Conservation (phyloP, 2,888 invertebrate species). For the Augiades crinisus region DNA sequence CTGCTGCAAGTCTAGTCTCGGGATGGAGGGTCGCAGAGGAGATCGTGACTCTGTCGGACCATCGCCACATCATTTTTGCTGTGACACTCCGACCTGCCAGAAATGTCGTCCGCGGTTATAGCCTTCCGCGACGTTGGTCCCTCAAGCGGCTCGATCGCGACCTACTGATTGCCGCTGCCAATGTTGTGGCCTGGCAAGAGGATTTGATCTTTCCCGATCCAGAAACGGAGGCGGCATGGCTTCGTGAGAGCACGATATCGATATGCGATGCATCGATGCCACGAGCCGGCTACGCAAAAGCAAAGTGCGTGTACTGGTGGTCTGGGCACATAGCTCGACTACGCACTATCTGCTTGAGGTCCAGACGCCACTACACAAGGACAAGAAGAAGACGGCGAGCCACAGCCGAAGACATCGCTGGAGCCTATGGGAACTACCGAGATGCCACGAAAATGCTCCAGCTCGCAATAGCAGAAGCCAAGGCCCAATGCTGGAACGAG, state of each 20-base stretch:
- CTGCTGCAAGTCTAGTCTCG: neutral
- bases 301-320: slow-evolving; percentile 30
- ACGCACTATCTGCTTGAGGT: slow-evolving; percentile 5
- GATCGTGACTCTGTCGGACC: slow-evolving; percentile 28
- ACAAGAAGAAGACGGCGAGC: slow-evolving; percentile 2
- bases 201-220: neutral
- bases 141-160: neutral
- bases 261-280: slow-evolving; percentile 22
- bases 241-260: slow-evolving; percentile 15
- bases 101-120: neutral
- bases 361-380: slow-evolving; percentile 19
- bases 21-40: slow-evolving; percentile 15
- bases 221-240: slow-evolving; percentile 12
- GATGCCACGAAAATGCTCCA: neutral
- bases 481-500: slow-evolving; percentile 14
- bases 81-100: neutral
- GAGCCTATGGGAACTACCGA: too few species aligned
- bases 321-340: slow-evolving; percentile 12
- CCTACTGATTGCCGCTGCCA: neutral
- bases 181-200: neutral
- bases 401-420: neutral
- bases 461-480: neutral
- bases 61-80: slow-evolving; percentile 21
- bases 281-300: too few species aligned
- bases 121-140: neutral